Conservation (phyloP, 2,888 invertebrate species). For the Steromphala cineraria region DNA sequence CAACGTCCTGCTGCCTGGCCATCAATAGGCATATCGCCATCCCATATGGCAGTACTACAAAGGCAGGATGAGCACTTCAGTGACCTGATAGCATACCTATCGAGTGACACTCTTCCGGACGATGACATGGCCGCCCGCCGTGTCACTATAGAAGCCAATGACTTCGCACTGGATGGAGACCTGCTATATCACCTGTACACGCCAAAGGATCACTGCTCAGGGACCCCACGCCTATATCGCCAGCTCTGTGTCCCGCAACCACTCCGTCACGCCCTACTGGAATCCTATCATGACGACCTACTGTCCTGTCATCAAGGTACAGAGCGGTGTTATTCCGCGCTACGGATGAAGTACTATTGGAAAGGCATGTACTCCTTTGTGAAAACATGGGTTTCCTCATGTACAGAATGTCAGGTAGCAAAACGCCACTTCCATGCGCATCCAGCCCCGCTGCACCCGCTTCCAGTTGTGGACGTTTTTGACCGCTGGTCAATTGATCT, state of each 20-base stretch:
- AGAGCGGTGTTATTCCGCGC: background rate
- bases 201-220: background rate
- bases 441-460: conserved; percentile 20
- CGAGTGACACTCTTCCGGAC: background rate
- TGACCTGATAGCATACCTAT: background rate
- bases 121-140: background rate
- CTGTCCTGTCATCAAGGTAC: background rate
- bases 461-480: conserved; percentile 26
- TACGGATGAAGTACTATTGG: conserved; percentile 32
- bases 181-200: background rate
- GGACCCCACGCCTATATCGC: background rate
- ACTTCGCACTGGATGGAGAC: background rate
- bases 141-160: background rate
- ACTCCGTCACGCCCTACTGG: conserved; percentile 27
- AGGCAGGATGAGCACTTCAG: background rate
- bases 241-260: conserved; percentile 20
- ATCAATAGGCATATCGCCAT: background rate
- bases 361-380: conserved; percentile 26
- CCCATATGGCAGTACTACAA: background rate
- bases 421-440: conserved; percentile 8
- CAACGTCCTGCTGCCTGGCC: background rate
- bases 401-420: conserved; percentile 24
- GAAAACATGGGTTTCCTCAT: conserved; percentile 18
- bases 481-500: conserved; percentile 30
- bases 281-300: conserved; percentile 28